Evolutionary conservation across 2,797 vertebrate species (phyloP).

Genomic region (Chelon labrosus): DNA sequence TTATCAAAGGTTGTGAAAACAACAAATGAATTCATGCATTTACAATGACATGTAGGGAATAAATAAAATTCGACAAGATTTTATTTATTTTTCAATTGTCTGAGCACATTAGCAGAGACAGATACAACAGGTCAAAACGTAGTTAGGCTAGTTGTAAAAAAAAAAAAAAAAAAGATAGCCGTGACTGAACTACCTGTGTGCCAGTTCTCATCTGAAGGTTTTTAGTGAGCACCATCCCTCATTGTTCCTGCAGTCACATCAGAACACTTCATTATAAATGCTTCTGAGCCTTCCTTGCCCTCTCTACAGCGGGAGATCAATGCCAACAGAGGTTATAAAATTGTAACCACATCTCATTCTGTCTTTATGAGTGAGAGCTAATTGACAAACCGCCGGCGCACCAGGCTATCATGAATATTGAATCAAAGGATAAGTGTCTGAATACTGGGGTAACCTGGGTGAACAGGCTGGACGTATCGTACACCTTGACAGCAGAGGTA

Average conservation of each 20-base stretch:
- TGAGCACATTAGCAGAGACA: neutral
- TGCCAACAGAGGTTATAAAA: slow-evolving; percentile 76
- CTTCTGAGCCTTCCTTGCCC: slow-evolving; percentile 58
- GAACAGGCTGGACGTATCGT: slow-evolving; percentile 25
- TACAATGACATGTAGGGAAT: neutral
- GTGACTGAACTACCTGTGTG: slow-evolving; percentile 11
- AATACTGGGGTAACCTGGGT: slow-evolving; percentile 24
- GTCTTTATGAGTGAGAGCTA: slow-evolving; percentile 67
- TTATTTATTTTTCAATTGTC: neutral
- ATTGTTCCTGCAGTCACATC: slow-evolving; percentile 53
- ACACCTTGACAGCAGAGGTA: slow-evolving; percentile 8
- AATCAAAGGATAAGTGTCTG: slow-evolving; percentile 36
- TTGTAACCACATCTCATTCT: slow-evolving; percentile 71
- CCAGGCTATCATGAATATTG: slow-evolving; percentile 41
- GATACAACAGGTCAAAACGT: neutral
- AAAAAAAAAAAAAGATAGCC: slow-evolving; percentile 12
- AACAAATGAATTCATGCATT: neutral
- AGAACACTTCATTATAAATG: slow-evolving; percentile 62
- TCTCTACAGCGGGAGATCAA: slow-evolving; percentile 64
- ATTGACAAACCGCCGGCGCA: slow-evolving; percentile 62
- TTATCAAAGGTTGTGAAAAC: neutral
- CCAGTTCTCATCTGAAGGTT: slow-evolving; percentile 21
- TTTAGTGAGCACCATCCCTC: slow-evolving; percentile 33
- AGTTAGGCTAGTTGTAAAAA: neutral
- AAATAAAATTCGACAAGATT: neutral